Evolutionary conservation across 2,113 vertebrate genomes (phyloP), one percentile per base, ranked within the genome.

Genomic region (Aspidoscelis tigris): DNA sequence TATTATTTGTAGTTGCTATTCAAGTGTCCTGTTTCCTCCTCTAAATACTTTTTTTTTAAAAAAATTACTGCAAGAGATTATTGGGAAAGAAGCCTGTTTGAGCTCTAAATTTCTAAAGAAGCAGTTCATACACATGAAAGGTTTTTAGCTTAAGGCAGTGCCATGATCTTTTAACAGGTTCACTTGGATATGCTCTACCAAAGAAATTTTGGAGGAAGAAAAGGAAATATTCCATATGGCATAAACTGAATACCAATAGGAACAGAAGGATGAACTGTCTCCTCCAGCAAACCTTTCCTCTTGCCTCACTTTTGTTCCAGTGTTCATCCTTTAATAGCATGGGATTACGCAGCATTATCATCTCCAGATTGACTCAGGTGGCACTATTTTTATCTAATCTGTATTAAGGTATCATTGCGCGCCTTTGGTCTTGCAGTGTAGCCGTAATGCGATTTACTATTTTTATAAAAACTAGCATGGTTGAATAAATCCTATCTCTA

Each of bases 391-490:
- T 84, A 86, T 91, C 93, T 96, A 95, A 93, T 94, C 94, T 93
- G 94, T 73, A 94, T 95, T 95, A 95, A 92, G 92, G 94, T 96
- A 93, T 95, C 90, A 14, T 94, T 95, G 93, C 85, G 86, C 92
- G 87, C 91, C 93, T 90, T 68, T 92, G 94, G 88, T 87, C 87
- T 91, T 89, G 89, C 69, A 88, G 83, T 92, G 89, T 81, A 86
- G 87, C 70, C 86, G 90, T 94, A 94, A 95, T 93, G 89, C 89
- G 93, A 94, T 95, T 96, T 95, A 83, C 95, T 96, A 95, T 96
- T 93, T 95, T 95, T 94, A 88, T 91, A 89, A 91, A 93, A 93
- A 90, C 89, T 85, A 89, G 77, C 87, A 93, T 89, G 91, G 78
- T 81, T 26, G 83, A 79, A 78, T 84, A 94, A 95, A 95, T 95